Evolutionary conservation across 1,140 invertebrate species (phyloP), one percentile per base, ranked within the genome.

Genomic region (Coptotermes formosanus): DNA sequence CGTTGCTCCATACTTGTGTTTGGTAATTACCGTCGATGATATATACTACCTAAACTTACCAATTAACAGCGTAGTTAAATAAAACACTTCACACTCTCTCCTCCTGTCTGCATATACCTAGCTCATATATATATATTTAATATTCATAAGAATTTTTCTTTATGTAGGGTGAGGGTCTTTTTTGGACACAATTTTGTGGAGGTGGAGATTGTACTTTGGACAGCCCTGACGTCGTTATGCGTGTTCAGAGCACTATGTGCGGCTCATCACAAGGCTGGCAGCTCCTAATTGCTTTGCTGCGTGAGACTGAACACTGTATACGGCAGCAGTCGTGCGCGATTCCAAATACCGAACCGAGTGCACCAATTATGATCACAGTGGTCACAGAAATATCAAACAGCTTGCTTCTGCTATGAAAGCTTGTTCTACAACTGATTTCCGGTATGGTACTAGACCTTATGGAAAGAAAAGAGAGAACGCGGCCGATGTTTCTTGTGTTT

Each of bases 231-330:
- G n/a, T 30, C 64, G 7, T 75, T 75, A 75, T 19, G 11, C 14
- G 52, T 55, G 19, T 25, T 75, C 64, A 75, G n/a, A 75, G 21
- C 64, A n/a, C 64, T 30, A n/a, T 25, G 2, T 25, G n/a, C 25
- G 25, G 9, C 64, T 75, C 64, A 75, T 75, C 64, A 75, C n/a
- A 75, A 75, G 4, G n/a, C 64, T 75, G 64, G 64, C 64, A 75
- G 64, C 25, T n/a, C 64, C 64, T 75, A 75, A 75, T 75, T 75
- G 64, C 64, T 8, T 75, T 75, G 64, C 64, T 75, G 64, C 64
- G n/a, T 75, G 64, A n/a, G 64, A 75, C 14, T 75, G 64, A 75
- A 7, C 64, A 75, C n/a, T 75, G 30, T n/a, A 75, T 75, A 75
- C n/a, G 4, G 64, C 25, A 14, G 14, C 25, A 75, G 64, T 30